phyloP scores from a whole-genome alignment of 2,888 invertebrate species.

The Aporophyla lueneburgensis region DNA sequence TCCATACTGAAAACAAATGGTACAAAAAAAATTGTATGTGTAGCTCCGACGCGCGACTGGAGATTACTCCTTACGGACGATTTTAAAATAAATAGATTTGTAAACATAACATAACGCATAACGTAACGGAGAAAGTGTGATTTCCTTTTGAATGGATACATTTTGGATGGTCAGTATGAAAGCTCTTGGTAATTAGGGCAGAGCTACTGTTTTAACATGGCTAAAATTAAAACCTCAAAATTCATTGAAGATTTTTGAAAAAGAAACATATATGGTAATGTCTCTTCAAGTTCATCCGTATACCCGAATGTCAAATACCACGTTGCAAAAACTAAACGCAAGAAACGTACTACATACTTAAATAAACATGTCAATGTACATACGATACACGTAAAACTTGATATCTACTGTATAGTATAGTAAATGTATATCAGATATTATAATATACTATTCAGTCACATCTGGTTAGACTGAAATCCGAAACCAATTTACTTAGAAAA shows the following conservation, averaged over 20 bases:
- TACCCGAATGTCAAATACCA: neutral
- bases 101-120: too few species aligned
- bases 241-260: too few species aligned
- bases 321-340: neutral
- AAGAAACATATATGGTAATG: too few species aligned
- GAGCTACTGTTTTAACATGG: neutral
- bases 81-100: too few species aligned
- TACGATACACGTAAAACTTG: slow-evolving; percentile 8
- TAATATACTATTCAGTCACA: slow-evolving; percentile 24
- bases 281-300: neutral
- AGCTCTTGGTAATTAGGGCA: neutral
- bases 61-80: too few species aligned
- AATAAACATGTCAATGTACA: neutral
- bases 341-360: neutral
- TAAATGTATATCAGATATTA: slow-evolving; percentile 29
- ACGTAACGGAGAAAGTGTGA: too few species aligned
- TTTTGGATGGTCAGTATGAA: too few species aligned
- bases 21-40: too few species aligned
- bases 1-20: too few species aligned
- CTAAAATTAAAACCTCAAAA: too few species aligned
- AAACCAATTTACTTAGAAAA: slow-evolving; percentile 47
- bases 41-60: too few species aligned
- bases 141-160: too few species aligned
- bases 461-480: slow-evolving; percentile 30
- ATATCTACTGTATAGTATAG: slow-evolving; percentile 5